phyloP scores from a whole-genome alignment of 2,888 invertebrate genomes.

The Tethea ocularis region DNA sequence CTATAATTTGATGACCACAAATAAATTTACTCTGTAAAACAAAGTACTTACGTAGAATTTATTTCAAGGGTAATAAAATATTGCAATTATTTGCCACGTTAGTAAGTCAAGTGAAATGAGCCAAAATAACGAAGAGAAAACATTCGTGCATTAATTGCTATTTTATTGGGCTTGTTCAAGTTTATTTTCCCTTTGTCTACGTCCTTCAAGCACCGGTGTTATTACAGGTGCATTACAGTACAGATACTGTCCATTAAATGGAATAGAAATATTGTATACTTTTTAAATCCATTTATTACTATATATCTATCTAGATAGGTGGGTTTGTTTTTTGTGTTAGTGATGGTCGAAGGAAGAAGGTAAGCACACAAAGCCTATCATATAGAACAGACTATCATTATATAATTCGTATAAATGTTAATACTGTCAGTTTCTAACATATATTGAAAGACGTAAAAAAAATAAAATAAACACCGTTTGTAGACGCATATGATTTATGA shows the following conservation, averaged over 20 bases:
- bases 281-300: no score
- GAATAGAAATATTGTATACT: no score
- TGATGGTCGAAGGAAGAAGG: no score
- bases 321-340: no score
- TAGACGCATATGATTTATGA: no score
- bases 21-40: not conserved
- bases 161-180: not conserved
- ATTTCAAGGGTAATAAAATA: not conserved
- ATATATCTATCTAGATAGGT: no score
- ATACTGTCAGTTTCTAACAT: no score
- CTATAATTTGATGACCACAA: not conserved
- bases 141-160: not conserved
- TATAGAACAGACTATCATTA: no score
- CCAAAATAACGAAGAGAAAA: not conserved
- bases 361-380: no score
- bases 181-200: constrained; percentile 1
- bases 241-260: not conserved
- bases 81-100: not conserved
- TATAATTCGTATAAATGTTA: no score
- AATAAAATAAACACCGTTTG: no score
- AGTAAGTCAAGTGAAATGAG: constrained; percentile 1
- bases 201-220: not conserved
- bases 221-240: not conserved
- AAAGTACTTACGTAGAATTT: not conserved
- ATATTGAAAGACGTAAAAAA: no score